Evolutionary conservation across 2,888 invertebrate species (phyloP).

Genomic region (Pseudococcus viburni): DNA sequence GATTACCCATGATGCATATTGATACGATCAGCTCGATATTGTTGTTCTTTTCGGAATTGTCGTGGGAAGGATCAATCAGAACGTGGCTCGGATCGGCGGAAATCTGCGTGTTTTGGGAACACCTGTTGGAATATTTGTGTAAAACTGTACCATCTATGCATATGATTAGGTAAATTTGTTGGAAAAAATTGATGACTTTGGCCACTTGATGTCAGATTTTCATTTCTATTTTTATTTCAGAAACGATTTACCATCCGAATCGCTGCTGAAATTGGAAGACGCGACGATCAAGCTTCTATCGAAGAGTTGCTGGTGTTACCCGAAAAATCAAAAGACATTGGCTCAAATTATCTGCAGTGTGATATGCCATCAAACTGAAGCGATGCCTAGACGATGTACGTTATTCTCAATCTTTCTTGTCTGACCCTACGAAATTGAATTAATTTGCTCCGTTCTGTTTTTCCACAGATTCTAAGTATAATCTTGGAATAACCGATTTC

Average conservation of each 20-base stretch:
- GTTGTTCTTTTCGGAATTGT: conserved; percentile 86
- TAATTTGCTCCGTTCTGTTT: background rate
- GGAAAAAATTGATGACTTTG: no score
- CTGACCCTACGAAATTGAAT: no score
- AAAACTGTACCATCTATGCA: conserved; percentile 60
- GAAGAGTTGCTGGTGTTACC: conserved; percentile 87
- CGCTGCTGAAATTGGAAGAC: conserved; percentile 76
- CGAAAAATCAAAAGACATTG: conserved; percentile 86
- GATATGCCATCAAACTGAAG: conserved; percentile 59
- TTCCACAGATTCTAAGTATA: conserved; percentile 69
- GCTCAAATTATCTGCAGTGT: conserved; percentile 80
- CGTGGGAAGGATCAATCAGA: conserved; percentile 85
- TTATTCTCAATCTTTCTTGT: background rate
- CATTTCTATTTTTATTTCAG: background rate
- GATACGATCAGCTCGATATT: conserved; percentile 79
- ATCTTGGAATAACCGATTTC: conserved; percentile 85
- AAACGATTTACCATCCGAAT: conserved; percentile 69
- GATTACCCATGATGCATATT: conserved; percentile 74
- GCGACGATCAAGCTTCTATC: conserved; percentile 87
- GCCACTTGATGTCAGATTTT: background rate
- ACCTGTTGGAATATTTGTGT: conserved; percentile 72
- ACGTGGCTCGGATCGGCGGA: conserved; percentile 89
- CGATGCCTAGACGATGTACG: conserved; percentile 56
- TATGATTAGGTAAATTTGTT: conserved; percentile 46
- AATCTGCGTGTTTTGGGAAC: conserved; percentile 89